Evolutionary conservation across 2,113 vertebrate genomes (phyloP).

Genomic region (Gambusia affinis): DNA sequence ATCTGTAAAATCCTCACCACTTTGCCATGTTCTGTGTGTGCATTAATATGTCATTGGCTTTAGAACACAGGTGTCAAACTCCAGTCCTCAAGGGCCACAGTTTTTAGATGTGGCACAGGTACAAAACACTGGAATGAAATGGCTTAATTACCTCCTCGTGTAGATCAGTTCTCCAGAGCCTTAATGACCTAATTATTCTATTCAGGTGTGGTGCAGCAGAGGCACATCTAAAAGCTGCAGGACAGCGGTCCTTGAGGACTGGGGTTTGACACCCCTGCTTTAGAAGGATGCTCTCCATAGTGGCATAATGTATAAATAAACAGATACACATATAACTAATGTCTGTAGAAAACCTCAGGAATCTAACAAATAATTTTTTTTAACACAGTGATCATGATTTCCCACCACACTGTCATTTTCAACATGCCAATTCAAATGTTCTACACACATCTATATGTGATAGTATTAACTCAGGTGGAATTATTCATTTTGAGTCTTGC

Average conservation of each 20-base stretch:
- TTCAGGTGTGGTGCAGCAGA: too few species aligned
- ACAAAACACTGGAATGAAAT: too few species aligned
- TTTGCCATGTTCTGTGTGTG: background rate
- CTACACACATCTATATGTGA: slow-evolving; percentile 11
- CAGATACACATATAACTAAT: background rate
- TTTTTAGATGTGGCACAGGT: too few species aligned
- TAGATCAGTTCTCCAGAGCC: too few species aligned
- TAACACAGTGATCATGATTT: slow-evolving; percentile 47
- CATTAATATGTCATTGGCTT: slow-evolving; percentile 22
- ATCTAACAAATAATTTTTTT: slow-evolving; percentile 40
- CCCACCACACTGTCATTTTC: slow-evolving; percentile 47
- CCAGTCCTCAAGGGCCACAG: too few species aligned
- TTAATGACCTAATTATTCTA: too few species aligned
- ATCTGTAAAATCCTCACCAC: slow-evolving; percentile 21
- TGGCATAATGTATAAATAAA: background rate
- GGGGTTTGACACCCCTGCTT: too few species aligned
- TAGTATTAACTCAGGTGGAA: background rate
- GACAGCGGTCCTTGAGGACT: too few species aligned
- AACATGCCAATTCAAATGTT: slow-evolving; percentile 25
- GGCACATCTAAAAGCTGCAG: too few species aligned
- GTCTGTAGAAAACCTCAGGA: slow-evolving; percentile 42
- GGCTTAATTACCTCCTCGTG: too few species aligned
- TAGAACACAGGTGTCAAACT: background rate
- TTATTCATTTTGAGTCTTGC: slow-evolving; percentile 19
- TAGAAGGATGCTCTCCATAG: background rate